Evolutionary conservation across 2,888 invertebrate species (phyloP), one percentile per base, ranked within the genome.

Genomic region (Lysandra coridon): DNA sequence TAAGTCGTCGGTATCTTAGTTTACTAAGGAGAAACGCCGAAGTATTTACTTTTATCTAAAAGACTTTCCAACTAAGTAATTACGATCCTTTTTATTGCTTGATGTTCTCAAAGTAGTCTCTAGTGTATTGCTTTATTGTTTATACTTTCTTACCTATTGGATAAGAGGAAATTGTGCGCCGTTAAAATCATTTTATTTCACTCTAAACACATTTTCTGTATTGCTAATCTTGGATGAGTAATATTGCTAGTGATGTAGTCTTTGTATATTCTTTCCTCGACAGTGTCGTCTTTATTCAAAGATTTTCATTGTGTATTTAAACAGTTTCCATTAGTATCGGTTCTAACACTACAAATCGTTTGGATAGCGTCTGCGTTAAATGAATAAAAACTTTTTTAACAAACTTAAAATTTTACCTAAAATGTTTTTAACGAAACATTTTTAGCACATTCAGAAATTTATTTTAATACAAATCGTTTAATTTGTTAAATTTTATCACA

Each of bases 401-500:
- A n/a, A n/a, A n/a, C n/a, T n/a, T n/a, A 53, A 14, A 53, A 53
- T 3, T 12, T 3, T 14, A 2, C 14, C 14, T 4, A 14, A 14
- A 53, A 14, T 2, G n/a, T 6, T 64, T 64, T 64, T 64, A 10
- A 30, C 12, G 0, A 62, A 62, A 62, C 30, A 30, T 64, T 64
- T 64, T 64, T 64, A 12, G 10, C 69, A 69, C 14, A 69, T 33
- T 69, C 4, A 23, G 23, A 1, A 75, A 75, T 57, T 44, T 60
- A 30, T 40, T 75, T 57, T 74, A 57, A 60, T 60, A 30, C 79
- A 79, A 60, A 79, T 79, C 62, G 44, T 62, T 62, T n/a, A 62
- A 79, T 40, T 79, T 75, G 79, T 62, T 62, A 62, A 79, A 79
- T 79, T 73, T 79, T 79, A 79, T 79, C 60, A 79, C 79, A 79